Percentiles rank a stretch among this genome's conserved stretches.
These are phyloP conservation scores for Eciton burchellii DNA, from an alignment of 1,140 invertebrate genomes.

Conservation along the genomic window DNA sequence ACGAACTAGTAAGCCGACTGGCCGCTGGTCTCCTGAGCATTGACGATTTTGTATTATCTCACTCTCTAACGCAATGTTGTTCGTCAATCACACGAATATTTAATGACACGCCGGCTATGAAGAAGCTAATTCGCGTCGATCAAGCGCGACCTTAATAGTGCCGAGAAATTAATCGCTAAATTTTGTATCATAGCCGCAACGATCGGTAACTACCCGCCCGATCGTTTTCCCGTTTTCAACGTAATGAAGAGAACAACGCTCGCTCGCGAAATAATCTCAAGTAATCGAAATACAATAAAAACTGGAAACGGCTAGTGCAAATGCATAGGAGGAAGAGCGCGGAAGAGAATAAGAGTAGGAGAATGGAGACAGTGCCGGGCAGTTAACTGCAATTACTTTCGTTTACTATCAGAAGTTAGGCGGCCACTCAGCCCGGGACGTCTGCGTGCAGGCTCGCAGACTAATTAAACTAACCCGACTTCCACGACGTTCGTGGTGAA, in stretches of 20 bases:
- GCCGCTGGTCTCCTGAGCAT: constrained; percentile 54
- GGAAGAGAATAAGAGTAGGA: not conserved
- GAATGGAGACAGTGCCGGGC: not conserved
- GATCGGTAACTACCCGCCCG: not conserved
- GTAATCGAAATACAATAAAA: constrained; percentile 58
- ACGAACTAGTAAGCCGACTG: constrained; percentile 58
- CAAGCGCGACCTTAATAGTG: constrained; percentile 29
- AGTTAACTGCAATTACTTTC: constrained; percentile 36
- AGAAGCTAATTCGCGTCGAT: constrained; percentile 59
- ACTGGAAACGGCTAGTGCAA: not conserved
- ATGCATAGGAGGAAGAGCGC: not conserved
- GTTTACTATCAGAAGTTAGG: constrained; percentile 37
- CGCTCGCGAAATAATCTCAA: constrained; percentile 35
- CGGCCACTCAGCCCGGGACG: not conserved
- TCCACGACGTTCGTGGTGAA: constrained; percentile 43
- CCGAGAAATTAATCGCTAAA: constrained; percentile 36
- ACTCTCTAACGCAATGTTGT: constrained; percentile 32
- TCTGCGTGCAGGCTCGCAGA: constrained; percentile 20
- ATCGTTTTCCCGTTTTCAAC: not conserved
- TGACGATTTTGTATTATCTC: constrained; percentile 60
- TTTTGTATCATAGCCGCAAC: constrained; percentile 31
- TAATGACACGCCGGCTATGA: constrained; percentile 42
- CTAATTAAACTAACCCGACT: constrained; percentile 61
- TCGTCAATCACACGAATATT: constrained; percentile 48
- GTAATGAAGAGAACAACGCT: not conserved